Evolutionary conservation across 2,888 invertebrate genomes (phyloP), one percentile per base, ranked within the genome.

Genomic region (Lasioglossum zephyrum): DNA sequence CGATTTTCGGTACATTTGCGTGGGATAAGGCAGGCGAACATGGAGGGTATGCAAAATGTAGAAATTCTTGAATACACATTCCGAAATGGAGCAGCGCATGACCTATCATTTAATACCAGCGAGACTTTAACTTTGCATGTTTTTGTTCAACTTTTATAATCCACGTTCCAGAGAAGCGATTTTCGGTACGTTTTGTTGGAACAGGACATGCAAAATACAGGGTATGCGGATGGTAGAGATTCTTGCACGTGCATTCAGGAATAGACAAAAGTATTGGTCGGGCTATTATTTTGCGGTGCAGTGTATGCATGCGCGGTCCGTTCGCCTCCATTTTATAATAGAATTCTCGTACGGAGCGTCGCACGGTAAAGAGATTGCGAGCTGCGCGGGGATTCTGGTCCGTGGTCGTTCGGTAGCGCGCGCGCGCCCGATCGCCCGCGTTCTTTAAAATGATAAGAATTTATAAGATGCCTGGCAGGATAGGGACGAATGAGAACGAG

Each of bases 341-440:
- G 41, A 70, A 76, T 70, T 69, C 49, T 6, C 22, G 41, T 69
- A 60, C 63, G 39, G 77, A n/a, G 39, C 69, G 69, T 31, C 31
- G 31, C 47, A 1, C 47, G 18, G 47, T 22, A 73, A 73, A 73
- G 18, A 26, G 47, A 73, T 73, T 73, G 26, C 9, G 63, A 66
- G 69, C 31, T 47, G 18, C 73, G 47, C 73, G 18, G n/a, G 31
- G 31, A 47, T 47, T 73, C 18, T 11, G 31, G 22, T 2, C 53
- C 3, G n/a, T n/a, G 53, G 0, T 9, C 22, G 53, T 4, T 13
- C 44, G 44, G 3, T 44, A 3, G 53, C 53, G 53, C 22, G 53
- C 41, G 53, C 53, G 53, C 22, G 53, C 41, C 11, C n/a, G 3
- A 22, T 8, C n/a, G 22, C n/a, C 22, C 53, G 53, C 41, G n/a